Evolutionary conservation across 2,888 invertebrate genomes (phyloP).

Genomic region (Bellardia pandia): DNA sequence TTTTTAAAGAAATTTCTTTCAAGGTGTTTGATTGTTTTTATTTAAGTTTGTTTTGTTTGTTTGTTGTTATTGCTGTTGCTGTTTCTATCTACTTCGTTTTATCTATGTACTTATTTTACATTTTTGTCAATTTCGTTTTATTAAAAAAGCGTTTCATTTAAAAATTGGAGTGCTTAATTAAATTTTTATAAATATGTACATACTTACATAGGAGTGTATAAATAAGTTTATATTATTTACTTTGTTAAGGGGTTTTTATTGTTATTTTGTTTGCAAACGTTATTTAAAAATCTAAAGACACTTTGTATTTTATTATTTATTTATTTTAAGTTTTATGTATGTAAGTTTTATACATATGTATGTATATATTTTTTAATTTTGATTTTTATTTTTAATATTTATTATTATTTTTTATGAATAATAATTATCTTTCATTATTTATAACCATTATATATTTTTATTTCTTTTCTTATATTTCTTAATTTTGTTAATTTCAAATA

Average conservation of each 20-base stretch:
- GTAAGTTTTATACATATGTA: not conserved
- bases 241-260: not conserved
- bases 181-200: not conserved
- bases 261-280: not conserved
- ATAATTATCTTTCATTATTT: not conserved
- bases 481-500: constrained; percentile 21
- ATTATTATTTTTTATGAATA: not conserved
- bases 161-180: not conserved
- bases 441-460: constrained; percentile 9
- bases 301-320: not conserved
- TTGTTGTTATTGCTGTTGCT: not conserved
- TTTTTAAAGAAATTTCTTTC: constrained; percentile 61
- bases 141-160: no score
- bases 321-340: not conserved
- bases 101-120: not conserved
- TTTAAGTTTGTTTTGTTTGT: constrained; percentile 32
- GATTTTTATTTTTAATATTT: constrained; percentile 1
- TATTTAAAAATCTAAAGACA: constrained; percentile 9
- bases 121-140: constrained; percentile 2
- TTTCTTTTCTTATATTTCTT: constrained; percentile 26
- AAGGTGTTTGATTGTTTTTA: constrained; percentile 48
- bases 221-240: not conserved
- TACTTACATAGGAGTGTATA: constrained; percentile 4
- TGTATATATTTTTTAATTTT: constrained; percentile 6
- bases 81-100: not conserved